Evolutionary conservation across 2,888 invertebrate genomes (phyloP), one percentile per base, ranked within the genome.

Genomic region (Paralinhomoeus sp.): DNA sequence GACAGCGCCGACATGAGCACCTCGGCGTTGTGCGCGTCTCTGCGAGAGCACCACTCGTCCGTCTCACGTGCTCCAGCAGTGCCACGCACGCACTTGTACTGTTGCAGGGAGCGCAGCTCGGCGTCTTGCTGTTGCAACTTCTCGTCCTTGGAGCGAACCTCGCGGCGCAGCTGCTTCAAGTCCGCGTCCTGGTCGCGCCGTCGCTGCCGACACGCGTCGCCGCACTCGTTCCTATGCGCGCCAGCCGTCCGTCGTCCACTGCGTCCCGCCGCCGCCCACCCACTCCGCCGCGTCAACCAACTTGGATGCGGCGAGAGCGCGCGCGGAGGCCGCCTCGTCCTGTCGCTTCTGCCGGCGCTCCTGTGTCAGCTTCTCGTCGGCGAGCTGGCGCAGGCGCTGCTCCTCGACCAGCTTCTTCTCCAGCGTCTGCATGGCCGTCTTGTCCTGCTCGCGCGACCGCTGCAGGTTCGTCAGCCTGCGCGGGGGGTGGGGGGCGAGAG

Each of bases 331-430:
- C 58, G 27, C 78, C 49, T 76, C 72, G 27, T 72, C 75, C 61
- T 79, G 77, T 53, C 78, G 71, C 57, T 80, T 78, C n/a, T 45
- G 47, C 41, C 52, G 51, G 18, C 51, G 22, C 35, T 54, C 53
- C 13, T 46, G 72, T 50, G 71, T 71, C 47, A 81, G 64, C 58
- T 78, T 80, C 41, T 75, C 71, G 60, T 83, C 82, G 31, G 75
- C 67, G 24, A 74, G 73, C 42, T 74, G 70, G 54, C 81, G 74
- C 55, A 76, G 72, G 53, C 83, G 76, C 41, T 81, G 69, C 67
- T 89, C 85, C 50, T 85, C 89, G 38, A 74, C 74, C 49, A 89
- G 70, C 50, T 80, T 75, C 53, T 80, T 74, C 68, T 87, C 89
- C 57, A 77, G 52, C 64, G 72, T 58, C 36, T 73, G 71, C 53